Evolutionary conservation across 2,888 invertebrate species (phyloP).

Genomic region (Selenia dentaria): DNA sequence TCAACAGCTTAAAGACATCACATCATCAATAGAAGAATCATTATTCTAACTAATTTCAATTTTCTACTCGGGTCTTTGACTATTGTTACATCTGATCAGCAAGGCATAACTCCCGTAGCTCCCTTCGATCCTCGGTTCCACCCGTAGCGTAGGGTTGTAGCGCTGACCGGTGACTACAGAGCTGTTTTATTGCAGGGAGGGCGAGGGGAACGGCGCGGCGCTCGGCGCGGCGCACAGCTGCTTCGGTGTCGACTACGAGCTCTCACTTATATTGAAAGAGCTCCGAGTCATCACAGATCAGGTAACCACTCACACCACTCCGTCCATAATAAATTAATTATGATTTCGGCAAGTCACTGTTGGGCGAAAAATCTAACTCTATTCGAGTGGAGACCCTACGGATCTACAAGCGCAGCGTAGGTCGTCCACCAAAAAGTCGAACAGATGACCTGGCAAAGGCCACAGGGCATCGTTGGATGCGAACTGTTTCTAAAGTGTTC

Average conservation of each 20-base stretch:
- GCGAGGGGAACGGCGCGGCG: constrained; percentile 89
- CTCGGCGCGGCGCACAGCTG: constrained; percentile 91
- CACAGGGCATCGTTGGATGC: no score
- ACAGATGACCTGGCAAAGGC: no score
- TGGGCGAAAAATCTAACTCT: no score
- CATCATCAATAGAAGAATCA: constrained; percentile 46
- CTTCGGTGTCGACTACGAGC: constrained; percentile 96
- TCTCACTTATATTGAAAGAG: constrained; percentile 97
- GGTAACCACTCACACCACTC: no score
- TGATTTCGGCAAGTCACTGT: no score
- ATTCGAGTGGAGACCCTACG: no score
- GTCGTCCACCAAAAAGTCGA: no score
- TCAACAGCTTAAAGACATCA: constrained; percentile 60
- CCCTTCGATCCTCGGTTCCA: constrained; percentile 77
- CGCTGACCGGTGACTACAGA: constrained; percentile 75
- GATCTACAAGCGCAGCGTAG: no score
- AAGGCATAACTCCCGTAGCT: constrained; percentile 71
- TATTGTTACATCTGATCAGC: constrained; percentile 59
- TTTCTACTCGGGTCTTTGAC: constrained; percentile 64
- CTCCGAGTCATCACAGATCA: constrained; percentile 96
- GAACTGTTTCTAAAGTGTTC: no score
- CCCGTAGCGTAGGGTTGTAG: constrained; percentile 74
- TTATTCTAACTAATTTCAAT: constrained; percentile 40
- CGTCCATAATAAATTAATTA: no score
- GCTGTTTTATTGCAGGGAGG: constrained; percentile 72